Evolutionary conservation across 2,113 vertebrate genomes (phyloP).

Genomic region (Onychostruthus taczanowskii): DNA sequence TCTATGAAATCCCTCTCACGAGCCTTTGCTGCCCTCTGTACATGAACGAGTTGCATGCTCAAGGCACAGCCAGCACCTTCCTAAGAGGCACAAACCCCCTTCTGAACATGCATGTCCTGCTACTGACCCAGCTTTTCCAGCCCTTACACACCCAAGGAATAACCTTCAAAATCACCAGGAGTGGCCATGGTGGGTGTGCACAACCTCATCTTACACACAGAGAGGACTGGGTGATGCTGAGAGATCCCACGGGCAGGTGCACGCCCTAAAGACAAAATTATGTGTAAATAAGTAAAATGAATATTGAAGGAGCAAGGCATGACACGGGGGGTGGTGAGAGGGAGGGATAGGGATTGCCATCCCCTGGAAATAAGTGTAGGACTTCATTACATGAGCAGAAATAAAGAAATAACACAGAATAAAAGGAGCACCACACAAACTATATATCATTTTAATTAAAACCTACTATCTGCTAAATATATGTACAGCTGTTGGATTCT

Average conservation of each 20-base stretch:
- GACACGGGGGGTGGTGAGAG: background rate
- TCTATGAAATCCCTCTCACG: background rate
- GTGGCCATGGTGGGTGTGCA: background rate
- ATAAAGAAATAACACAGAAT: slow-evolving; percentile 36
- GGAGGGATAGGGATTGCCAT: background rate
- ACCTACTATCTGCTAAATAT: slow-evolving; percentile 59
- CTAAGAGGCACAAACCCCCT: background rate
- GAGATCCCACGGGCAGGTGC: background rate
- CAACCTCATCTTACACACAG: accelerated
- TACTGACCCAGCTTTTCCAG: background rate
- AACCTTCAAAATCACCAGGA: background rate
- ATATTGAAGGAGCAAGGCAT: background rate
- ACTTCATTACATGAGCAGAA: slow-evolving; percentile 28
- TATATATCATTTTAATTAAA: slow-evolving; percentile 64
- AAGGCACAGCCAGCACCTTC: background rate
- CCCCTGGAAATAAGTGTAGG: slow-evolving; percentile 9
- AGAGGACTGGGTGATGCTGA: background rate
- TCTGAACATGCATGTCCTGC: background rate
- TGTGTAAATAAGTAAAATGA: background rate
- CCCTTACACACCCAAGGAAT: background rate
- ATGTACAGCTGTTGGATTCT: slow-evolving; percentile 40
- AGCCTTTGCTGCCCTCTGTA: slow-evolving; percentile 55
- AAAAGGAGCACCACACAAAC: slow-evolving; percentile 32
- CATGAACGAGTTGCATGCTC: background rate
- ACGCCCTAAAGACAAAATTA: background rate